These are phyloP conservation scores for Seladonia tumulorum DNA, from an alignment of 2,888 invertebrate species.

Conservation along the genomic window DNA sequence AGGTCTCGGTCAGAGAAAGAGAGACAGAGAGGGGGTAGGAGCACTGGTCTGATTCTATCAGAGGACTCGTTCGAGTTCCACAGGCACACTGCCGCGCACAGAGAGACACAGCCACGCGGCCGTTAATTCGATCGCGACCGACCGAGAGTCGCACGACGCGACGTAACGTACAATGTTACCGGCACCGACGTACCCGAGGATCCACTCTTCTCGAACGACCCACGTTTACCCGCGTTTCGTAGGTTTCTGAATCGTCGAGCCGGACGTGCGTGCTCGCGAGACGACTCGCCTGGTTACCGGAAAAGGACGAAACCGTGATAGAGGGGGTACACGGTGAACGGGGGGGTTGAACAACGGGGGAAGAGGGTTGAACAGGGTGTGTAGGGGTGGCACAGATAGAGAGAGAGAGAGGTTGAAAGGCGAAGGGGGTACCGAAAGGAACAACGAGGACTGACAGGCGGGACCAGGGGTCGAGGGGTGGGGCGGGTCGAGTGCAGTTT, in stretches of 20 bases:
- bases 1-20: neutral
- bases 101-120: neutral
- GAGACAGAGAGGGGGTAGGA: neutral
- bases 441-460: constrained; percentile 13
- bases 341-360: neutral
- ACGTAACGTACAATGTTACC: constrained; percentile 2
- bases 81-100: constrained; percentile 44
- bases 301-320: constrained; percentile 51
- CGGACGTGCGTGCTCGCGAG: constrained; percentile 64
- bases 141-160: neutral
- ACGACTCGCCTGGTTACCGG: constrained; percentile 49
- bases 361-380: neutral
- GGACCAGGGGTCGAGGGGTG: neutral
- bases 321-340: constrained; percentile 5
- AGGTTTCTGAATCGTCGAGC: constrained; percentile 65
- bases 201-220: constrained; percentile 39
- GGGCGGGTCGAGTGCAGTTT: neutral
- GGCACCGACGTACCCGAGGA: constrained; percentile 23
- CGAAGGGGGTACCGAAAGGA: constrained; percentile 39
- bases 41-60: neutral
- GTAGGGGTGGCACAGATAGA: neutral
- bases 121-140: constrained; percentile 33
- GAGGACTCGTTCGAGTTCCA: neutral
- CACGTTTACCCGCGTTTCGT: constrained; percentile 69
- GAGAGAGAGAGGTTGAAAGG: constrained; percentile 5